Conservation (phyloP, 2,797 vertebrate genomes). For the Poeciliopsis turneri region DNA sequence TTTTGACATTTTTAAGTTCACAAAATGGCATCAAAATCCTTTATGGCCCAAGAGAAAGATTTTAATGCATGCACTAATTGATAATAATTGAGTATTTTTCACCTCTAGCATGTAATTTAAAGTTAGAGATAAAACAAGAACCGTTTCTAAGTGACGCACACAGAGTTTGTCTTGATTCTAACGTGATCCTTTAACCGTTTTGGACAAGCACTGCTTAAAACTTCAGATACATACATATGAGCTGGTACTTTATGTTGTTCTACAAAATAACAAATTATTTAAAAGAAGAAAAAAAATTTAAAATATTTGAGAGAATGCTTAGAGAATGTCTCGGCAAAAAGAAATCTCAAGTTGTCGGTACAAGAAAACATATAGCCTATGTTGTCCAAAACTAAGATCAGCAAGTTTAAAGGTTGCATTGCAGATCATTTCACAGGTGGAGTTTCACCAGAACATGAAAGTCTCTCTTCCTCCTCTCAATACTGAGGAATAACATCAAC, state of each 20-base stretch:
- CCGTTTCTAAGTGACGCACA: not conserved
- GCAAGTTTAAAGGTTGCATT: not conserved
- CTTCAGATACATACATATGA: not conserved
- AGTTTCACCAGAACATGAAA: conserved; percentile 6
- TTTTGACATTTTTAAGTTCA: not conserved
- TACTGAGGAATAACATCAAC: not conserved
- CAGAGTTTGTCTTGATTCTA: not conserved
- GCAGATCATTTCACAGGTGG: not conserved
- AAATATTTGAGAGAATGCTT: not conserved
- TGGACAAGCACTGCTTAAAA: not conserved
- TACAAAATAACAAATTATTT: not conserved
- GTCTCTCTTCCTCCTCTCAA: conserved; percentile 11
- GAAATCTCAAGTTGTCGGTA: not conserved
- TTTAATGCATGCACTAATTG: too few species aligned
- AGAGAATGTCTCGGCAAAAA: not conserved
- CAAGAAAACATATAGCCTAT: not conserved
- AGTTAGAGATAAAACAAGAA: not conserved
- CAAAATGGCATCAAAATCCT: not conserved
- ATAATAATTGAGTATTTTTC: too few species aligned
- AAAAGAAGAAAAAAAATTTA: not conserved
- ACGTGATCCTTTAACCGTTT: not conserved
- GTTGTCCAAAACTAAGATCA: not conserved
- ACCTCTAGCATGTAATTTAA: not conserved
- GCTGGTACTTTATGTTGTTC: not conserved
- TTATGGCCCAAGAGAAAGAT: too few species aligned